A percentile compares a stretch with the other conserved stretches of the same genome.
These are phyloP conservation scores for Rhadina sibilatrix DNA, from an alignment of 2,113 vertebrate species.

Conservation along the genomic window DNA sequence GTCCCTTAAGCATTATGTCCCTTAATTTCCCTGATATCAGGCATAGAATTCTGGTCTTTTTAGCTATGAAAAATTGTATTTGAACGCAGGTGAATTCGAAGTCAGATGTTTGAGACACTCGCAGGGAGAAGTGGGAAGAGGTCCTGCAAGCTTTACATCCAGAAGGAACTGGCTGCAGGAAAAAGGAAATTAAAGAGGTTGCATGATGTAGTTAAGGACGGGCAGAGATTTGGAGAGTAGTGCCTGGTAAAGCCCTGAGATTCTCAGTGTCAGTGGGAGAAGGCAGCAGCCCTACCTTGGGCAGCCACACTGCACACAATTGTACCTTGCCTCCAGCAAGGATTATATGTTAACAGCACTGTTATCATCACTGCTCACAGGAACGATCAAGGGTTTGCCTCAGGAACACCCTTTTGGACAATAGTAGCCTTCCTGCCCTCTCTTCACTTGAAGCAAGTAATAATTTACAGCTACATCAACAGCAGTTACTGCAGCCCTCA, in stretches of 20 bases:
- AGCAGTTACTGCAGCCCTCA: not conserved
- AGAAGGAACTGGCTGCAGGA: not conserved
- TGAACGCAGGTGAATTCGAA: not conserved
- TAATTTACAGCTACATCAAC: not conserved
- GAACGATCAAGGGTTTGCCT: not conserved
- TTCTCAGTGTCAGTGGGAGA: not conserved
- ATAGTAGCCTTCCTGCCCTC: not conserved
- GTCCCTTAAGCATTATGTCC: not conserved
- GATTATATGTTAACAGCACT: not conserved
- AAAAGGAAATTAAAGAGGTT: not conserved
- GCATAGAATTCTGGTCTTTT: not conserved
- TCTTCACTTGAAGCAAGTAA: not conserved
- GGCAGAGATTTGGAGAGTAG: not conserved
- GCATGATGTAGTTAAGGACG: not conserved
- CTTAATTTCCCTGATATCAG: not conserved
- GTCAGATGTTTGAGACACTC: not conserved
- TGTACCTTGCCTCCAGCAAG: not conserved
- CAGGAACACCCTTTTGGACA: not conserved
- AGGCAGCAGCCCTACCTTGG: not conserved
- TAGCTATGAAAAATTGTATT: not conserved
- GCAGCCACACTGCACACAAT: not conserved
- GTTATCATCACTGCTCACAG: not conserved
- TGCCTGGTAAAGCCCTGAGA: not conserved
- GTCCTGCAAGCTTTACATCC: not conserved
- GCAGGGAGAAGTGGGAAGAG: not conserved